These are phyloP conservation scores for Sarcophilus harrisii DNA, from an alignment of 2,797 vertebrate species.

Conservation along the genomic window DNA sequence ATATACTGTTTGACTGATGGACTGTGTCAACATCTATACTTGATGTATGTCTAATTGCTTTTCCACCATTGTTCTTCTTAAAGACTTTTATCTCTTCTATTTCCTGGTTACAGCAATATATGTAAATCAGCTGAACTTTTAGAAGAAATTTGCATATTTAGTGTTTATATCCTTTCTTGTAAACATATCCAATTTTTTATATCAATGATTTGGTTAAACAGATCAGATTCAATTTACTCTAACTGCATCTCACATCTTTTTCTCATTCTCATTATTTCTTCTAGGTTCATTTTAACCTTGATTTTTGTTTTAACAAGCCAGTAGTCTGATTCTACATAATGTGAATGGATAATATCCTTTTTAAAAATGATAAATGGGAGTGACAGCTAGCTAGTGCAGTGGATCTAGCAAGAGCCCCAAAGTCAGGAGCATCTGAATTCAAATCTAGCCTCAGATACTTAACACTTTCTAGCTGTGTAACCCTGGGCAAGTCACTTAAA, in stretches of 20 bases:
- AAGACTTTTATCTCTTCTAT: neutral
- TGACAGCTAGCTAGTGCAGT: no score
- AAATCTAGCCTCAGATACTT: no score
- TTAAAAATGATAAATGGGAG: no score
- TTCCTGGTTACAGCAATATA: neutral
- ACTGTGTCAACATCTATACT: neutral
- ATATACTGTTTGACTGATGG: neutral
- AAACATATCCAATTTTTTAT: neutral
- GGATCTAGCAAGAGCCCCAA: no score
- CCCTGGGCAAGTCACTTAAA: no score
- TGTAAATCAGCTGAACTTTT: neutral
- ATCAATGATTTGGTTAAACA: neutral
- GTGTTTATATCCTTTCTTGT: neutral
- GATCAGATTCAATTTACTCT: neutral
- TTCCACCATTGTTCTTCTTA: neutral
- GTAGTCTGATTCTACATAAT: neutral
- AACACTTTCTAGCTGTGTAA: no score
- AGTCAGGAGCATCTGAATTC: no score
- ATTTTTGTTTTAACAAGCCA: neutral
- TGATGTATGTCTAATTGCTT: neutral
- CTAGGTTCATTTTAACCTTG: neutral
- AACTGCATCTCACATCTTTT: neutral
- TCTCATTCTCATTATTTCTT: neutral
- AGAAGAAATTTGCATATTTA: neutral
- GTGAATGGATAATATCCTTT: no score